Evolutionary conservation across 2,888 invertebrate genomes (phyloP).

Genomic region (Leucania comma): DNA sequence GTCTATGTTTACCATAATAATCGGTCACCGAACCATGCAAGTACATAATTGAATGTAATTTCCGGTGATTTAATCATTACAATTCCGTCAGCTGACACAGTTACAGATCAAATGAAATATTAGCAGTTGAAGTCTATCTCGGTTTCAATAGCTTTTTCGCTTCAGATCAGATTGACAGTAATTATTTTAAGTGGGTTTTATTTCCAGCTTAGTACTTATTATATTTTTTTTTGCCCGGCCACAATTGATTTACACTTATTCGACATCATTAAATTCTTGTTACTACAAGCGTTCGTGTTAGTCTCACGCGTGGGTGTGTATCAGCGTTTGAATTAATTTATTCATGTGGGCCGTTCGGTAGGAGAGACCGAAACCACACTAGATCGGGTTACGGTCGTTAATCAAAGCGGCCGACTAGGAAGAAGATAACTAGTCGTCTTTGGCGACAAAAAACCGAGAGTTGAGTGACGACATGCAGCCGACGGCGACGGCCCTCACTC

Average conservation of each 20-base stretch:
- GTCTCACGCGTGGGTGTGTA: slow-evolving; percentile 71
- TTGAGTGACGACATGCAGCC: slow-evolving; percentile 74
- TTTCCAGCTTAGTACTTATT: slow-evolving; percentile 38
- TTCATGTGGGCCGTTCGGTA: slow-evolving; percentile 75
- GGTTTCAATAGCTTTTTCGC: slow-evolving; percentile 47
- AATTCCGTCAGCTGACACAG: slow-evolving; percentile 72
- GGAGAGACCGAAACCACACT: slow-evolving; percentile 74
- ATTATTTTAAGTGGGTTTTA: slow-evolving; percentile 56
- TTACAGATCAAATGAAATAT: slow-evolving; percentile 61
- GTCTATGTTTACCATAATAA: slow-evolving; percentile 71
- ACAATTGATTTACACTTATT: slow-evolving; percentile 75
- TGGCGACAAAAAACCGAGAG: slow-evolving; percentile 77
- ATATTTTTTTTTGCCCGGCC: slow-evolving; percentile 59
- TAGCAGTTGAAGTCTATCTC: slow-evolving; percentile 44
- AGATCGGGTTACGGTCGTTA: slow-evolving; percentile 84
- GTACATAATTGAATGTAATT: slow-evolving; percentile 80
- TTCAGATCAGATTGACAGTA: slow-evolving; percentile 44
- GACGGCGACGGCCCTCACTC: slow-evolving; percentile 69
- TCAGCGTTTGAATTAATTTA: slow-evolving; percentile 78
- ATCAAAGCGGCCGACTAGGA: slow-evolving; percentile 80
- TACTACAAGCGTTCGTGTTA: slow-evolving; percentile 72
- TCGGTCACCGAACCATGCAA: slow-evolving; percentile 72
- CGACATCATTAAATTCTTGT: slow-evolving; percentile 77
- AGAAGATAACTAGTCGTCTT: slow-evolving; percentile 72
- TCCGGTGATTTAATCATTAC: slow-evolving; percentile 81